Evolutionary conservation across 2,797 vertebrate species (phyloP).

Genomic region (Pelochelys cantorii): DNA sequence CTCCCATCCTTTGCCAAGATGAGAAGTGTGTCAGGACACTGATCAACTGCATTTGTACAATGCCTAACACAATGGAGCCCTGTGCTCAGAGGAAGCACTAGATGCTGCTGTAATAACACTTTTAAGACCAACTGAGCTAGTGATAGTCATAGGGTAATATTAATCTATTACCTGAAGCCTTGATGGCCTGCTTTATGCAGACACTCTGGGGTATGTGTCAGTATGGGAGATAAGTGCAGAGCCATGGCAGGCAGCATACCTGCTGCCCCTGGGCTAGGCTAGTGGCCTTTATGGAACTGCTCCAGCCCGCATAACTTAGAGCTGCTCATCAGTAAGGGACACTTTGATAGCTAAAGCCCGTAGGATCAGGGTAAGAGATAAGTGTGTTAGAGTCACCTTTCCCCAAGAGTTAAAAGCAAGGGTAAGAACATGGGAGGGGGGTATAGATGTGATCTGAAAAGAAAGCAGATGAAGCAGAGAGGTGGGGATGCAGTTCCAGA

Average conservation of each 20-base stretch:
- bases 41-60: background rate
- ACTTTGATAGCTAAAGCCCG: background rate
- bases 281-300: background rate
- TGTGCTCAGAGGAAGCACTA: background rate
- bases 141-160: background rate
- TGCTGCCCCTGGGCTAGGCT: background rate
- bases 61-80: background rate
- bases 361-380: background rate
- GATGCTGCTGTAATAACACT: background rate
- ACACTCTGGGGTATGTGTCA: background rate
- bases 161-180: background rate
- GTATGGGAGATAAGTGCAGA: background rate
- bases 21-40: background rate
- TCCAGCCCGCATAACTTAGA: background rate
- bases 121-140: background rate
- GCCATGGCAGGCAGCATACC: background rate
- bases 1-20: background rate
- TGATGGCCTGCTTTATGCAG: background rate
- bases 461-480: background rate
- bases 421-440: background rate
- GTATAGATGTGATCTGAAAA: background rate
- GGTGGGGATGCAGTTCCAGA: background rate
- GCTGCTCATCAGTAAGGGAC: background rate
- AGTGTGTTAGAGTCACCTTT: no score
- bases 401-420: background rate